phyloP scores from a whole-genome alignment of 2,888 invertebrate genomes.

The Stenodema calcarata region DNA sequence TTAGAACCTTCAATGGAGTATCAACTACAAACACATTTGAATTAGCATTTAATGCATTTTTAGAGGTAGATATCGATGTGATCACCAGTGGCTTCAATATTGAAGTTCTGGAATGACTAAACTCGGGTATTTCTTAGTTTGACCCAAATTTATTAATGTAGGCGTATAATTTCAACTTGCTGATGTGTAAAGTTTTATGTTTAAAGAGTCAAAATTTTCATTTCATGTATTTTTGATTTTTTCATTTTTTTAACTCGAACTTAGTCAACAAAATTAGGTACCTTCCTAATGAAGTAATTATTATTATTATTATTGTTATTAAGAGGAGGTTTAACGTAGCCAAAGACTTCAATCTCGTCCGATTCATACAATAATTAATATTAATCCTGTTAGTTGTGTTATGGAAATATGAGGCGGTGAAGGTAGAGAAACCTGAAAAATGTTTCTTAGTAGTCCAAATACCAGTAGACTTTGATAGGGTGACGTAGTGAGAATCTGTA shows the following conservation, averaged over 20 bases:
- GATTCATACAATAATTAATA: conserved; percentile 20
- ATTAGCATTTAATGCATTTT: too few species aligned
- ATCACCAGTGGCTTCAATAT: too few species aligned
- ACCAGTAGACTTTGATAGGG: not conserved
- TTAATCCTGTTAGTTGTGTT: conserved; percentile 5
- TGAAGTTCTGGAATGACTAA: too few species aligned
- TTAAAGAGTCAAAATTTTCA: not conserved
- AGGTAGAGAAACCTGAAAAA: not conserved
- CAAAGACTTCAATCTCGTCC: conserved; percentile 36
- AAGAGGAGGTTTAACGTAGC: conserved; percentile 6
- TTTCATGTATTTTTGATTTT: not conserved
- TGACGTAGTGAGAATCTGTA: not conserved
- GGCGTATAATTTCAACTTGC: not conserved
- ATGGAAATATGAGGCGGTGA: not conserved
- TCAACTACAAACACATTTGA: too few species aligned
- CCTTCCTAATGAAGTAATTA: not conserved
- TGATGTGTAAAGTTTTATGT: not conserved
- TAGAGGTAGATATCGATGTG: too few species aligned
- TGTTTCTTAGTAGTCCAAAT: not conserved
- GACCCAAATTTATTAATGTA: too few species aligned
- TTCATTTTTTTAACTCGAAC: not conserved
- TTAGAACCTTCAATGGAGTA: too few species aligned
- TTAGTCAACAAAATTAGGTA: not conserved
- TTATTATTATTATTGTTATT: not conserved
- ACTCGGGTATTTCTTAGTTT: too few species aligned